Percentiles rank a stretch among this genome's conserved stretches.
phyloP scores from a whole-genome alignment of 1,140 invertebrate species.

The Drosophila subobscura region DNA sequence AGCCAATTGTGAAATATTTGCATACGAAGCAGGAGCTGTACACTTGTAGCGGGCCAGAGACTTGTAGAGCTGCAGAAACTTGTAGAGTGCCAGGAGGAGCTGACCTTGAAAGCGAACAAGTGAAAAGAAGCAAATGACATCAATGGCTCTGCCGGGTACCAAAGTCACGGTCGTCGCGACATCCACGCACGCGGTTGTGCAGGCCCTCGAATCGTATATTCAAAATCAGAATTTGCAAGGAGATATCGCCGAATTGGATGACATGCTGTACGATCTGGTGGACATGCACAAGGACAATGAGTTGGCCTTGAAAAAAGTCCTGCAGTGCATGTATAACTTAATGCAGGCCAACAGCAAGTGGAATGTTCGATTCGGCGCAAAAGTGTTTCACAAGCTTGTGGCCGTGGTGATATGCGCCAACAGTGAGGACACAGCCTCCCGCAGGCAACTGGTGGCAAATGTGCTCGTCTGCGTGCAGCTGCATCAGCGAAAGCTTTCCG shows the following conservation, averaged over 20 bases:
- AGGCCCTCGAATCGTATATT: constrained; percentile 57
- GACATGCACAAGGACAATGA: constrained; percentile 55
- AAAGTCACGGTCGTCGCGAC: constrained; percentile 52
- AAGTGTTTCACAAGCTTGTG: constrained; percentile 63
- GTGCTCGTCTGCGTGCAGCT: constrained; percentile 66
- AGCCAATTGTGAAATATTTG: constrained; percentile 20
- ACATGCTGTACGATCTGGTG: constrained; percentile 58
- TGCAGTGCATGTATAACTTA: constrained; percentile 61
- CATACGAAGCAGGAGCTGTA: no score
- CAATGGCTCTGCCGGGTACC: constrained; percentile 55
- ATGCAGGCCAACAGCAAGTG: constrained; percentile 54
- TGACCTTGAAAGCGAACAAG: not conserved
- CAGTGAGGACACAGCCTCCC: constrained; percentile 13
- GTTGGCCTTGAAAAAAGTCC: constrained; percentile 50
- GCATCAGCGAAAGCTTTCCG: constrained; percentile 50
- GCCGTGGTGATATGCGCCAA: constrained; percentile 50
- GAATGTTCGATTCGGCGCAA: constrained; percentile 63
- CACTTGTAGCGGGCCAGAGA: no score
- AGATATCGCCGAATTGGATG: constrained; percentile 64
- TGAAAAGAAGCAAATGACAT: no score
- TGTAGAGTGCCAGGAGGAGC: not conserved
- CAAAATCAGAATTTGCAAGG: constrained; percentile 70
- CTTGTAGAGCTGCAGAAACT: no score
- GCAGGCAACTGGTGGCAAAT: constrained; percentile 59
- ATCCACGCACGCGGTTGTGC: constrained; percentile 57